Percentiles rank a stretch among this genome's conserved stretches.
phyloP scores from a whole-genome alignment of 1,140 invertebrate species.

The Pomacea maculata region DNA sequence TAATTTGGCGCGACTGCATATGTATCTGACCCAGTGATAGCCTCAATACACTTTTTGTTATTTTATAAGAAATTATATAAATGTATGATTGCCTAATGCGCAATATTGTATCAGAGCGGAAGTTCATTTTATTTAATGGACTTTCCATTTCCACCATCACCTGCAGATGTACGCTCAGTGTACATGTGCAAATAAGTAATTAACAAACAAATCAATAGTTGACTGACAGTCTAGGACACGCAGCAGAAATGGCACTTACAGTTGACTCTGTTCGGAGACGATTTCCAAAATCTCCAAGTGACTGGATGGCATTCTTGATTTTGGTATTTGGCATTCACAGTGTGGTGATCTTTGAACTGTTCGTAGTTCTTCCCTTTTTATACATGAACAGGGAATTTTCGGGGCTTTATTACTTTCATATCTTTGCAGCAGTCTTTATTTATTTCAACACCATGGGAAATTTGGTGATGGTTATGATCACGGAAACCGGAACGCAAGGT shows the following conservation, averaged over 20 bases:
- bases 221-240: too few relatives aligned
- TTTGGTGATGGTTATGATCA: slow-evolving; percentile 38
- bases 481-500: slow-evolving; percentile 39
- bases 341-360: slow-evolving; percentile 35
- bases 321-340: slow-evolving; percentile 27
- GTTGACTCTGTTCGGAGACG: neutral
- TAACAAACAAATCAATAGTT: too few relatives aligned
- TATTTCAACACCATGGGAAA: slow-evolving; percentile 44
- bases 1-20: too few relatives aligned
- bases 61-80: too few relatives aligned
- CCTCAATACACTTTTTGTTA: too few relatives aligned
- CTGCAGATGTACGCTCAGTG: too few relatives aligned
- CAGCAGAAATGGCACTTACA: neutral
- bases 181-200: too few relatives aligned
- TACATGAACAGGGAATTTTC: slow-evolving; percentile 16
- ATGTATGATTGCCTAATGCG: too few relatives aligned
- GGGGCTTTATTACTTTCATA: slow-evolving; percentile 32
- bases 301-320: slow-evolving; percentile 34
- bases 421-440: slow-evolving; percentile 35
- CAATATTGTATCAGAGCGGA: too few relatives aligned
- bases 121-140: too few relatives aligned
- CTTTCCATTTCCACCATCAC: too few relatives aligned
- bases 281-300: slow-evolving; percentile 32
- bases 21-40: too few relatives aligned
- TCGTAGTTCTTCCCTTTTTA: slow-evolving; percentile 34